Conservation (phyloP, 2,888 invertebrate genomes). For the Lasioglossum marginatum region DNA sequence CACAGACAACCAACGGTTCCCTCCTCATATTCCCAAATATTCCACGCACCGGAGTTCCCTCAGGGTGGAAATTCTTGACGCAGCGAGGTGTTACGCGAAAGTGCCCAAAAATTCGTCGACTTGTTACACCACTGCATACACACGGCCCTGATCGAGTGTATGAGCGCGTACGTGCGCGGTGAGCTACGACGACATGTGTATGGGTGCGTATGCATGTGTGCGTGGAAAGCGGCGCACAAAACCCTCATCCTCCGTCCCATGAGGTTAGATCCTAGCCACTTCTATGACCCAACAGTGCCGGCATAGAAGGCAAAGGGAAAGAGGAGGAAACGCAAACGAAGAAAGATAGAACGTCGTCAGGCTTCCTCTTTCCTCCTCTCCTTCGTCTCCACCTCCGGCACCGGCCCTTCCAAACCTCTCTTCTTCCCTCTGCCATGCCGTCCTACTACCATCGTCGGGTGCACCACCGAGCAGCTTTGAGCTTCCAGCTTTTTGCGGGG, state of each 20-base stretch:
- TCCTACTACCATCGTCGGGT: conserved; percentile 62
- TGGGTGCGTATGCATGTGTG: neutral
- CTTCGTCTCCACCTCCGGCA: conserved; percentile 48
- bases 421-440: conserved; percentile 48
- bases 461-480: conserved; percentile 77
- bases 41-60: neutral
- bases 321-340: conserved; percentile 58
- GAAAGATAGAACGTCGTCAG: conserved; percentile 66
- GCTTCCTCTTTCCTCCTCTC: conserved; percentile 54
- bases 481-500: conserved; percentile 81
- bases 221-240: conserved; percentile 50
- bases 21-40: neutral
- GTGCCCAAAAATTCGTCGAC: conserved; percentile 47
- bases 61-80: neutral
- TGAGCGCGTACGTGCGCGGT: neutral
- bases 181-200: neutral
- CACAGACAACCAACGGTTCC: neutral
- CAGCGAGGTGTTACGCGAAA: neutral
- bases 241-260: conserved; percentile 69
- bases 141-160: conserved; percentile 8
- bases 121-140: conserved; percentile 56
- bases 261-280: conserved; percentile 77
- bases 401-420: conserved; percentile 56
- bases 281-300: conserved; percentile 74
- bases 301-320: conserved; percentile 33